These are phyloP conservation scores for Notocelia uddmanniana DNA, from an alignment of 2,888 invertebrate species.

Conservation along the genomic window DNA sequence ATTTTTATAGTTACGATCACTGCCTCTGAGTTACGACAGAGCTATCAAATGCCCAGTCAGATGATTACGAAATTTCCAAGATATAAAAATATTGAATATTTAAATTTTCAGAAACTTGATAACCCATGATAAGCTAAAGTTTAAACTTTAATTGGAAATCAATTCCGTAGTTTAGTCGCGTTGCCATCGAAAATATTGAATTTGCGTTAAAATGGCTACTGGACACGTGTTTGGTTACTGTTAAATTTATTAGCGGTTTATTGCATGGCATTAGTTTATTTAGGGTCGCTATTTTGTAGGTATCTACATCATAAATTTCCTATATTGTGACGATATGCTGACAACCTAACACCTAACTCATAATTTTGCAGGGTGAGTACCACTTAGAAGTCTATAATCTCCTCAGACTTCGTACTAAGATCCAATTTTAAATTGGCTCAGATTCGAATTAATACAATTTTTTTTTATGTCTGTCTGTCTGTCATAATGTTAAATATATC, in stretches of 20 bases:
- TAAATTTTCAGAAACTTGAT: constrained; percentile 38
- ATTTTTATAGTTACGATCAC: neutral
- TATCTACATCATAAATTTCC: constrained; percentile 18
- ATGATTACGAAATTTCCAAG: constrained; percentile 34
- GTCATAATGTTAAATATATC: too few species aligned
- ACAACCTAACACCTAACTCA: neutral
- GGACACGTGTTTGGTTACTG: constrained; percentile 59
- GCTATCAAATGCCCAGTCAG: constrained; percentile 32
- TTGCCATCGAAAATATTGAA: constrained; percentile 60
- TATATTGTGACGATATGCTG: constrained; percentile 18
- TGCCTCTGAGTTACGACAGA: constrained; percentile 38
- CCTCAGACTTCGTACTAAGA: neutral
- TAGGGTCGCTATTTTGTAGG: constrained; percentile 22
- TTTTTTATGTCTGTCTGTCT: too few species aligned
- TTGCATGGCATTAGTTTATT: constrained; percentile 36
- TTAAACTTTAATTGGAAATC: constrained; percentile 55
- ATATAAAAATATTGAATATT: constrained; percentile 35
- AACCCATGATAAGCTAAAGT: constrained; percentile 45
- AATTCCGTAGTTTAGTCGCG: constrained; percentile 55
- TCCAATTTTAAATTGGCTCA: too few species aligned
- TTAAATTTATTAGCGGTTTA: constrained; percentile 55
- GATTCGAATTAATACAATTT: too few species aligned
- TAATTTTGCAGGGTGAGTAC: neutral
- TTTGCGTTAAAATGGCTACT: constrained; percentile 56
- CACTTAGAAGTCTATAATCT: neutral